Percentiles rank a stretch among this genome's conserved stretches.
These are phyloP conservation scores for Atopsyche davidsoni DNA, from an alignment of 1,140 invertebrate species.

Conservation along the genomic window DNA sequence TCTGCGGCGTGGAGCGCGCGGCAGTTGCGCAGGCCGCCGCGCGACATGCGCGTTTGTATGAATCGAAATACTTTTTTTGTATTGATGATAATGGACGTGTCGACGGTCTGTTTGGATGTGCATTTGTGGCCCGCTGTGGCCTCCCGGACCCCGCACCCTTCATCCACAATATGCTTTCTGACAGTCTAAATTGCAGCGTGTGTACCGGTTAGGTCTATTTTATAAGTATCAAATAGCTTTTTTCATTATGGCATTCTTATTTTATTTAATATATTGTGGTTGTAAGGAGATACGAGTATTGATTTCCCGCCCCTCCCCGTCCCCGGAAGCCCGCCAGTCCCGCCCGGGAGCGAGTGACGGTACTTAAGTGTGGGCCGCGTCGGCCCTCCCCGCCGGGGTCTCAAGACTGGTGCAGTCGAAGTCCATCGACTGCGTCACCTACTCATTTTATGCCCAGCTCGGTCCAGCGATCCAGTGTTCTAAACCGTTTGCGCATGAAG, in stretches of 20 bases:
- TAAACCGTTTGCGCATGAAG: not conserved
- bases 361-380: conserved; percentile 6
- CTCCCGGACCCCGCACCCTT: conserved; percentile 34
- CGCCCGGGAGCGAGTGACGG: conserved; percentile 12
- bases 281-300: conserved; percentile 51
- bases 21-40: conserved; percentile 7
- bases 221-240: conserved; percentile 45
- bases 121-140: conserved; percentile 8
- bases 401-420: conserved; percentile 18
- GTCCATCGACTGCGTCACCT: conserved; percentile 8
- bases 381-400: conserved; percentile 6
- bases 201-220: conserved; percentile 27
- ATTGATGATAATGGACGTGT: conserved; percentile 22
- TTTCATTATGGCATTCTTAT: conserved; percentile 51
- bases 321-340: not conserved
- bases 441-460: conserved; percentile 25
- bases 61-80: conserved; percentile 19
- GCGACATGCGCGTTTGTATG: conserved; percentile 16
- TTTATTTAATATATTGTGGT: conserved; percentile 55
- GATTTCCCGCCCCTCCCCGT: conserved; percentile 38
- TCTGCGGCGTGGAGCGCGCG: conserved; percentile 8
- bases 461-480: conserved; percentile 15
- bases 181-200: conserved; percentile 37
- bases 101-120: conserved; percentile 12
- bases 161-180: conserved; percentile 49